Evolutionary conservation across 2,888 invertebrate species (phyloP).

Genomic region (Microctonus brassicae): DNA sequence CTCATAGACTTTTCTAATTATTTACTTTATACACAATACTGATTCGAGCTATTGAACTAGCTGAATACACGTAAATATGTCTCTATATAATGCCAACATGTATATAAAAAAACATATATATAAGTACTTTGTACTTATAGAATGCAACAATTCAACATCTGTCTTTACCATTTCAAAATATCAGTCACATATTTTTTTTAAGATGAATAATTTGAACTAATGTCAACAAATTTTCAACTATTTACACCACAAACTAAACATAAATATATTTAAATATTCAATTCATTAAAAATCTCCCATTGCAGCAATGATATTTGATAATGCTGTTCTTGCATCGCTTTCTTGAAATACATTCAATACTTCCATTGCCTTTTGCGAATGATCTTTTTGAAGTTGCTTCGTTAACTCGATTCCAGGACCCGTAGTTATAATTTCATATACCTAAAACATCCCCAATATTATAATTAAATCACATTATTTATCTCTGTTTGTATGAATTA

Average conservation of each 20-base stretch:
- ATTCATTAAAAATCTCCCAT: conserved; percentile 78
- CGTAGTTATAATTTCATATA: conserved; percentile 74
- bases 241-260: conserved; percentile 1
- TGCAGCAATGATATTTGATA: conserved; percentile 88
- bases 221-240: conserved; percentile 15
- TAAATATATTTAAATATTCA: neutral
- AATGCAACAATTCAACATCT: neutral
- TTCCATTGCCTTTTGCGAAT: conserved; percentile 81
- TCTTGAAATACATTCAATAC: conserved; percentile 82
- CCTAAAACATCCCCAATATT: conserved; percentile 53
- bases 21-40: neutral
- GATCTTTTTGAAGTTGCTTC: conserved; percentile 80
- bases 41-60: neutral
- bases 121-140: neutral
- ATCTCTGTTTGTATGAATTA: too few relatives aligned
- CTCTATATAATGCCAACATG: neutral
- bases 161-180: neutral
- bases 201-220: neutral
- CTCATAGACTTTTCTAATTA: neutral
- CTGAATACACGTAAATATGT: neutral
- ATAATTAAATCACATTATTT: conserved; percentile 2
- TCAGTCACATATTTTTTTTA: neutral
- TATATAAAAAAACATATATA: neutral
- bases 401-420: conserved; percentile 84
- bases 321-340: conserved; percentile 86